Conservation (phyloP, 2,113 vertebrate genomes). For the Circaetus cinerascens region DNA sequence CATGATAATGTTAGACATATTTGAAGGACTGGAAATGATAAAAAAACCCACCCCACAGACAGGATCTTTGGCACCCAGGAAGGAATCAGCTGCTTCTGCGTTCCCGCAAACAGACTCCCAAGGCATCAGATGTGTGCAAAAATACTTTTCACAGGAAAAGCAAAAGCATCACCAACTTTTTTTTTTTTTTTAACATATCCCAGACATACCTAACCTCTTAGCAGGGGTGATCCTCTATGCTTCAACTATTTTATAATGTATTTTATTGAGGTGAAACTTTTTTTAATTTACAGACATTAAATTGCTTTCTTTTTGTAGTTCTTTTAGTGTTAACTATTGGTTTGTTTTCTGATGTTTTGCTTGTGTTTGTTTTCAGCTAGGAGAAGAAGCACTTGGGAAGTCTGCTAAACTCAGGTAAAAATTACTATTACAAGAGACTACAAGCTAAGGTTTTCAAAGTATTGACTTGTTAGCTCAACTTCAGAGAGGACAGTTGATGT, state of each 20-base stretch:
- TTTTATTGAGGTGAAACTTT: neutral
- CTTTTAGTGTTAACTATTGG: neutral
- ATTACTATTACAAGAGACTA: neutral
- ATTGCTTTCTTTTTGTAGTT: neutral
- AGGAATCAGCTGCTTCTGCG: neutral
- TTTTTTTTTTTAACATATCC: neutral
- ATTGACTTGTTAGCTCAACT: neutral
- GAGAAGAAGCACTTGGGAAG: neutral
- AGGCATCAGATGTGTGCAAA: neutral
- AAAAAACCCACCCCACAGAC: neutral
- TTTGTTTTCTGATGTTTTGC: neutral
- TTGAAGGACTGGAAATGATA: neutral
- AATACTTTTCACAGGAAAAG: neutral
- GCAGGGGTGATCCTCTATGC: neutral
- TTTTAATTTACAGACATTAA: neutral
- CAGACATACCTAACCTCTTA: neutral
- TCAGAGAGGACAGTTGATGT: neutral
- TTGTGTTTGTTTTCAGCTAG: neutral
- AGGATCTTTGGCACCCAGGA: neutral
- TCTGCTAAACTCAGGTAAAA: neutral
- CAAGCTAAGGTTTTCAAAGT: neutral
- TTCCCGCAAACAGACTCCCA: neutral
- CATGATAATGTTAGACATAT: too few species aligned
- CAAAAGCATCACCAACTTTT: neutral
- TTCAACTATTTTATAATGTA: neutral